Conservation (phyloP, 2,797 vertebrate genomes). For the Xerus rutilus region DNA sequence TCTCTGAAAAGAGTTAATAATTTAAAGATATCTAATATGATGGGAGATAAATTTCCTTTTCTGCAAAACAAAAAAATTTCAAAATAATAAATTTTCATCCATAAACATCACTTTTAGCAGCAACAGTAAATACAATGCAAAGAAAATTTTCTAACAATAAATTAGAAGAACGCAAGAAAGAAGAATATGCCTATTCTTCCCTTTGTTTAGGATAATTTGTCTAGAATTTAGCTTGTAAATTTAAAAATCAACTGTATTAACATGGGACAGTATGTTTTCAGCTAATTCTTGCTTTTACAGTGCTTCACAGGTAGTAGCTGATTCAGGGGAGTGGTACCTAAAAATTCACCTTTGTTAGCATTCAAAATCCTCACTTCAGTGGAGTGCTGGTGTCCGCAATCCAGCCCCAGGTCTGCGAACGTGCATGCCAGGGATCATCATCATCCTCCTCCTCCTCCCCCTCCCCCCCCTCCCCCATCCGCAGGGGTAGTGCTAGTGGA, state of each 20-base stretch:
- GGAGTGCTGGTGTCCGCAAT: slow-evolving; percentile 71
- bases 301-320: slow-evolving; percentile 42
- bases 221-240: slow-evolving; percentile 19
- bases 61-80: slow-evolving; percentile 1
- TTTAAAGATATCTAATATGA: slow-evolving; percentile 32
- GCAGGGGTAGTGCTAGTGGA: slow-evolving; percentile 91
- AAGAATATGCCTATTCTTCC: background rate
- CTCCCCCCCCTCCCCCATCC: background rate
- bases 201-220: background rate
- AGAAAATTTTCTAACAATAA: slow-evolving; percentile 30
- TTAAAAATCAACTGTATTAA: slow-evolving; percentile 77
- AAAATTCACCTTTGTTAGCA: slow-evolving; percentile 70
- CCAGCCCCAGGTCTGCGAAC: slow-evolving; percentile 65
- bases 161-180: background rate
- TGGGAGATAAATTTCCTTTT: slow-evolving; percentile 10
- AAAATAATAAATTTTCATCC: slow-evolving; percentile 37
- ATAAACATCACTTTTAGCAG: slow-evolving; percentile 63
- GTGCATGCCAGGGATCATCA: background rate
- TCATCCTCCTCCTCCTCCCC: background rate
- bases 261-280: slow-evolving; percentile 20
- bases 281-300: slow-evolving; percentile 6
- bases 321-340: slow-evolving; percentile 40
- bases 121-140: slow-evolving; percentile 66
- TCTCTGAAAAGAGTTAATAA: slow-evolving; percentile 15
- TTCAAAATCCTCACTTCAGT: slow-evolving; percentile 73